Percentiles rank a stretch among this genome's conserved stretches.
Evolutionary conservation across 2,113 vertebrate genomes (phyloP).

Genomic region (Sterrhoptilus dennistouni): DNA sequence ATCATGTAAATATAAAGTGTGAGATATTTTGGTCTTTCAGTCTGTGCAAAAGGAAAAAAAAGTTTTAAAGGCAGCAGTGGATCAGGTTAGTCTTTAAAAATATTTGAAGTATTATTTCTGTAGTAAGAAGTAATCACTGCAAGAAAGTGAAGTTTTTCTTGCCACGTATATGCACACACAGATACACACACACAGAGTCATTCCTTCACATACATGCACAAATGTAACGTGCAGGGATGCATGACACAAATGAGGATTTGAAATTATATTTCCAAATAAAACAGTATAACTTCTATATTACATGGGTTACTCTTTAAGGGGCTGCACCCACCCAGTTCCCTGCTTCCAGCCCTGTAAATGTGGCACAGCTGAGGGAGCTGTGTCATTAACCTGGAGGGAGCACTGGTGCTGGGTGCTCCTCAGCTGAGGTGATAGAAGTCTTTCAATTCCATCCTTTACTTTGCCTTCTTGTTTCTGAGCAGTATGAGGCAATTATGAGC

Average conservation of each 20-base stretch:
- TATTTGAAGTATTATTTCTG: not conserved
- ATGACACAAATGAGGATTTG: not conserved
- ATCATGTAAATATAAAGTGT: rapidly evolving
- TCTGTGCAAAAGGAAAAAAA: not conserved
- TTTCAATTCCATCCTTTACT: not conserved
- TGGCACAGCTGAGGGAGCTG: not conserved
- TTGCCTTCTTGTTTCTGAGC: not conserved
- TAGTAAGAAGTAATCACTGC: not conserved
- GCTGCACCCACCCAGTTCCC: not conserved
- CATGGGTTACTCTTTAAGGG: not conserved
- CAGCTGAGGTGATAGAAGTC: not conserved
- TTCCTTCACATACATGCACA: not conserved
- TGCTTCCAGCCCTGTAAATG: not conserved
- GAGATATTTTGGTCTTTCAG: not conserved
- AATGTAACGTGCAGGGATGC: not conserved
- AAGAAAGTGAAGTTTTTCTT: not conserved
- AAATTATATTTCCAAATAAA: not conserved
- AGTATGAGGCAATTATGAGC: not conserved
- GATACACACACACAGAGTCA: not conserved
- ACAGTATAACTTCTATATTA: not conserved
- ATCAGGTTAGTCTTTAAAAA: not conserved
- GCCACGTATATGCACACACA: not conserved
- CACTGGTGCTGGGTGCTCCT: not conserved
- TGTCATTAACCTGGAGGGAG: not conserved
- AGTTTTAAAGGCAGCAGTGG: not conserved